Base-by-base conservation (phyloP, 1,140 invertebrate genomes). In the Maconellicoccus hirsutus region DNA sequence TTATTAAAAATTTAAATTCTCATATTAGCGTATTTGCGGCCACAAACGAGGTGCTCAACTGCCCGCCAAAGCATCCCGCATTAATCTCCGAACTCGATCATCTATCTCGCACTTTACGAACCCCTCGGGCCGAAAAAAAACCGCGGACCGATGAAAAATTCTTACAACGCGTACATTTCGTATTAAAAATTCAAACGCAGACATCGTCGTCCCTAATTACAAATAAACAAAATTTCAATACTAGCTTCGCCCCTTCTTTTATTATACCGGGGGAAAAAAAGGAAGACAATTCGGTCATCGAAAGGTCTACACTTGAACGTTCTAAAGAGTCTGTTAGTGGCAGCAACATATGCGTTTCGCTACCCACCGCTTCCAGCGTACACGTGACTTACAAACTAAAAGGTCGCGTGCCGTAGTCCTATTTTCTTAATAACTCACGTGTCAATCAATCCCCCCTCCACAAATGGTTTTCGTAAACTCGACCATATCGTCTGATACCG, bases 161-260 rank as follows among this genome's bases (percentile, higher is more conserved):
- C n/a, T n/a, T n/a, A n/a, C n/a, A n/a, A n/a, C n/a, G n/a, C n/a
- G n/a, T n/a, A n/a, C n/a, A n/a, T n/a, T n/a, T 38, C 33, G 33
- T 52, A 16, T 52, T 52, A 52, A 52, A 52, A 52, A 52, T 52
- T 52, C 42, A 52, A 52, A 52, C 42, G 42, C 42, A 52, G 42
- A 52, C 42, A 8, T 52, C 42, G 2, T 14, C n/a, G 16, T 52
- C 42, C 42, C 42, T 52, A 52, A 52, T 52, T 52, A 52, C 42
- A 52, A 52, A 52, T 52, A 52, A 52, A 52, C 42, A 52, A 52
- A 52, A 33, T 52, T 52, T 52, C 42, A 52, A 52, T 19, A 19
- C 42, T 4, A 14, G 42, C 2, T 52, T 16, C 42, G 2, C 42
- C 42, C 29, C 12, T 33, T 33, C 12, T 33, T 33, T 33, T 33